These are phyloP conservation scores for Gadus macrocephalus DNA, from an alignment of 2,113 vertebrate genomes.

Conservation along the genomic window DNA sequence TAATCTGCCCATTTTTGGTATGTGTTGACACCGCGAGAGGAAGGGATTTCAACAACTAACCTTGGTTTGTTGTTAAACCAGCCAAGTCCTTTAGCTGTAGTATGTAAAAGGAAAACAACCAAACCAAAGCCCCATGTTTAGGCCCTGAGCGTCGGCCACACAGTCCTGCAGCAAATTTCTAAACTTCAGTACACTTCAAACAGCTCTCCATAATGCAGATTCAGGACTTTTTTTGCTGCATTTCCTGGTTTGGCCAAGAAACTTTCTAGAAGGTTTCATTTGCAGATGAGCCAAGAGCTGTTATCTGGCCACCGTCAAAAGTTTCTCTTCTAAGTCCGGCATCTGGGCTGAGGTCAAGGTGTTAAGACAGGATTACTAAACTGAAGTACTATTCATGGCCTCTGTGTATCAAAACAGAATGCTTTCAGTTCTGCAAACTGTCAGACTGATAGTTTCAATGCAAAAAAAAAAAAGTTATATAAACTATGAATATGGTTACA, in stretches of 20 bases:
- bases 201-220: background rate
- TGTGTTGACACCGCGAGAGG: too few species aligned
- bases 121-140: too few species aligned
- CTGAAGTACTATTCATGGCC: slow-evolving; percentile 46
- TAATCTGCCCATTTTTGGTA: too few species aligned
- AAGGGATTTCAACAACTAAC: too few species aligned
- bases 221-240: background rate
- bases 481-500: too few species aligned
- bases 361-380: slow-evolving; percentile 59
- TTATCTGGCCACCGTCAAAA: slow-evolving; percentile 18
- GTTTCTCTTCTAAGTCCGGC: slow-evolving; percentile 24
- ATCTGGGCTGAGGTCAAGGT: slow-evolving; percentile 27
- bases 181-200: background rate
- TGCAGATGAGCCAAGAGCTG: slow-evolving; percentile 17
- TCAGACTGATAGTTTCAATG: too few species aligned
- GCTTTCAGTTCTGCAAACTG: background rate
- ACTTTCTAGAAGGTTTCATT: slow-evolving; percentile 1
- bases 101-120: too few species aligned
- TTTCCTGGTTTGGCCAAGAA: background rate
- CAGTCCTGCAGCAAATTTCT: background rate
- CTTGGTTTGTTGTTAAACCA: too few species aligned
- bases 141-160: too few species aligned
- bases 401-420: slow-evolving; percentile 23
- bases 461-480: background rate
- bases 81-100: too few species aligned